phyloP scores from a whole-genome alignment of 2,888 invertebrate genomes.

The Chaitophorus viminalis region DNA sequence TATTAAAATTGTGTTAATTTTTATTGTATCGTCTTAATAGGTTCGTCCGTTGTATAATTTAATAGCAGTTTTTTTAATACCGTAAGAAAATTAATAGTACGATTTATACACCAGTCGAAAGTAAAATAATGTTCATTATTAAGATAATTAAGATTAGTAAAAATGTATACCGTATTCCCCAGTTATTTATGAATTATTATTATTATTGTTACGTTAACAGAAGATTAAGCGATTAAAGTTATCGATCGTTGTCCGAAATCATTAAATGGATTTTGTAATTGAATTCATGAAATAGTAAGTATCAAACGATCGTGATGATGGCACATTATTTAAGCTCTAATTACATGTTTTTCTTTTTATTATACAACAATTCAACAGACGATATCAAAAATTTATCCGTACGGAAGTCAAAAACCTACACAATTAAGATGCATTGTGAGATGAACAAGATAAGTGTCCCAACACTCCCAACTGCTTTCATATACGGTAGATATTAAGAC shows the following conservation, averaged over 20 bases:
- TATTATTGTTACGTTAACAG: background rate
- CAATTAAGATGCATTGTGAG: conserved; percentile 45
- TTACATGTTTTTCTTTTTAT: conserved; percentile 24
- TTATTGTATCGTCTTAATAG: conserved; percentile 7
- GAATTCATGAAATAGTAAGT: background rate
- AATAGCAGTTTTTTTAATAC: background rate
- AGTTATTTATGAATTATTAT: too few relatives aligned
- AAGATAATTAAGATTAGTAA: background rate
- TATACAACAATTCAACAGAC: background rate
- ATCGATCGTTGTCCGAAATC: background rate
- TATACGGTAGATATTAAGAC: conserved; percentile 33
- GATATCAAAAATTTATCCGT: background rate
- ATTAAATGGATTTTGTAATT: background rate
- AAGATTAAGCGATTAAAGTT: background rate
- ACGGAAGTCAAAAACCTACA: conserved; percentile 44
- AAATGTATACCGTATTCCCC: background rate
- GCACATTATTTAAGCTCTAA: background rate
- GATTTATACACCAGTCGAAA: background rate
- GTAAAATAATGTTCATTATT: conserved; percentile 1
- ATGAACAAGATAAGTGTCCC: conserved; percentile 8
- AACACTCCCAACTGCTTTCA: conserved; percentile 28
- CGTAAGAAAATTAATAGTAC: background rate
- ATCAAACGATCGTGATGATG: background rate
- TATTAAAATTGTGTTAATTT: background rate
- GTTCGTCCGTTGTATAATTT: background rate